phyloP scores from a whole-genome alignment of 1,140 invertebrate species.

The Ptiloglossa arizonensis region DNA sequence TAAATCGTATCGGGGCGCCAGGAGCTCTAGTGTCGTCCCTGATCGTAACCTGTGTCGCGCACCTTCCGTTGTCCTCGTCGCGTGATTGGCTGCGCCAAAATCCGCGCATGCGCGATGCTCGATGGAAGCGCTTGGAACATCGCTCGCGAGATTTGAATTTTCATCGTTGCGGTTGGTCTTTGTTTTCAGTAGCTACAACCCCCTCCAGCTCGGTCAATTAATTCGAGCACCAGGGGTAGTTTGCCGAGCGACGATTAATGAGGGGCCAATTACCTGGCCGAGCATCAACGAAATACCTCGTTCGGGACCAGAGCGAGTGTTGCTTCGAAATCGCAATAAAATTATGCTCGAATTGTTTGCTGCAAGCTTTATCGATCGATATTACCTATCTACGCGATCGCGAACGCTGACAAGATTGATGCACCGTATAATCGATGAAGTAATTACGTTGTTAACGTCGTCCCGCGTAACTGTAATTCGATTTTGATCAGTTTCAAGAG shows the following conservation, averaged over 20 bases:
- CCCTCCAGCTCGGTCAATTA: background rate
- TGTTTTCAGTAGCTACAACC: background rate
- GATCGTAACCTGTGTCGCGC: background rate
- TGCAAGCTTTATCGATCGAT: background rate
- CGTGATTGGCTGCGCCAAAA: constrained; percentile 2
- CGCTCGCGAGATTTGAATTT: background rate
- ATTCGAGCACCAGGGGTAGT: background rate
- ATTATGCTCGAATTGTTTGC: background rate
- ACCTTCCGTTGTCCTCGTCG: constrained; percentile 24
- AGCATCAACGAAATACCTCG: background rate
- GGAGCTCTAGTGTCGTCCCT: no score
- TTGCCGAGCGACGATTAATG: background rate
- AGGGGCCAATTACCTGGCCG: background rate
- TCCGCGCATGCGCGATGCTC: background rate
- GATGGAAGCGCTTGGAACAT: background rate
- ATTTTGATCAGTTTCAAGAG: background rate
- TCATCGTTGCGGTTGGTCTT: no score
- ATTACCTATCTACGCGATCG: background rate
- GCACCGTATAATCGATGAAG: constrained; percentile 17
- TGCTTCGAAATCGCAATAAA: no score
- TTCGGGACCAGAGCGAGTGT: no score
- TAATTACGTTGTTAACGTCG: constrained; percentile 8
- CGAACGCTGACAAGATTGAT: background rate
- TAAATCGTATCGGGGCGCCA: no score
- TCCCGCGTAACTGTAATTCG: constrained; percentile 1